These are phyloP conservation scores for Micrasema longulum DNA, from an alignment of 1,140 invertebrate genomes.

Conservation along the genomic window DNA sequence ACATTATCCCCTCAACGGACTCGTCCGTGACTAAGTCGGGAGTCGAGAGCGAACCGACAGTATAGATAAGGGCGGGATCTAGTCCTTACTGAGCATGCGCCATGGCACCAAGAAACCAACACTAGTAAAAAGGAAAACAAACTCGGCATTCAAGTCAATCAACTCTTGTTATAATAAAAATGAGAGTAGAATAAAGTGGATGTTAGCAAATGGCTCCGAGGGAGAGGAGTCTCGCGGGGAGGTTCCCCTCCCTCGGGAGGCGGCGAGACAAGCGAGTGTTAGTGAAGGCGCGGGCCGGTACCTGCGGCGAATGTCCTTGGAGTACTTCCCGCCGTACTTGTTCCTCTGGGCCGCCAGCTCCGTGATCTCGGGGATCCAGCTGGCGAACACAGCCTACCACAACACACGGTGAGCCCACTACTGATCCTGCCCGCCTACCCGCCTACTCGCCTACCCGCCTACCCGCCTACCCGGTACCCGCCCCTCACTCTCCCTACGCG, in stretches of 20 bases:
- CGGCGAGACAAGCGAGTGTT: conserved; percentile 54
- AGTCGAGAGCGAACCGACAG: conserved; percentile 27
- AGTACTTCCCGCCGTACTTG: conserved; percentile 98
- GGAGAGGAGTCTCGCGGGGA: conserved; percentile 29
- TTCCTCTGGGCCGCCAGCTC: conserved; percentile 96
- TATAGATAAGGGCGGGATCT: conserved; percentile 61
- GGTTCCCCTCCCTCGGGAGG: conserved; percentile 64
- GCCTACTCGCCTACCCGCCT: neutral
- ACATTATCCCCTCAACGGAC: conserved; percentile 67
- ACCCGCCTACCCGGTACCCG: conserved; percentile 3
- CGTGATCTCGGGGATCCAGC: conserved; percentile 99
- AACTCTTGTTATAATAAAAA: conserved; percentile 57
- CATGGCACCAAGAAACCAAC: conserved; percentile 71
- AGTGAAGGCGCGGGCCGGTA: conserved; percentile 71
- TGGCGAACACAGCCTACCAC: conserved; percentile 98
- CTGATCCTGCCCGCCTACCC: conserved; percentile 13
- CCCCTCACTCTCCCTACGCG: conserved; percentile 3
- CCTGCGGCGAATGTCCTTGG: conserved; percentile 97
- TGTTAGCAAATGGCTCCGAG: conserved; percentile 47
- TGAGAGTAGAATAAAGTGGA: conserved; percentile 53
- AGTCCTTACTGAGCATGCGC: conserved; percentile 69
- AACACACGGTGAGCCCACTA: conserved; percentile 59
- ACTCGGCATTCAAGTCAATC: conserved; percentile 71
- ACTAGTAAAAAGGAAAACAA: conserved; percentile 70
- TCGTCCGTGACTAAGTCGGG: conserved; percentile 61